Evolutionary conservation across 2,888 invertebrate genomes (phyloP).

Genomic region (Tanypteryx hageni): DNA sequence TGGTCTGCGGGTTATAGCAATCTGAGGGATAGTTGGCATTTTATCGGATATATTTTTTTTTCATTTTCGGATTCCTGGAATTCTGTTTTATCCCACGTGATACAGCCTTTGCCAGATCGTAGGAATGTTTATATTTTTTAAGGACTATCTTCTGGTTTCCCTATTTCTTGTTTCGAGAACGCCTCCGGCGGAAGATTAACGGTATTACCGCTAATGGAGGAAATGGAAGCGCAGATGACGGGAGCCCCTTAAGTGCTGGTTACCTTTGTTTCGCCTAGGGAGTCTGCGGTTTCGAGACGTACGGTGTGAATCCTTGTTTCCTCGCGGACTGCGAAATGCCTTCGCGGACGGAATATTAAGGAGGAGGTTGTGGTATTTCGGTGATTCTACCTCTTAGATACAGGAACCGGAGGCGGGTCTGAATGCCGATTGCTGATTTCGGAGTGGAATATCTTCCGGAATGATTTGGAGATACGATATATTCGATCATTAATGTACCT

Average conservation of each 20-base stretch:
- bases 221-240: not conserved
- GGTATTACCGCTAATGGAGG: not conserved
- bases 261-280: not conserved
- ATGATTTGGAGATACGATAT: too few species aligned
- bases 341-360: slow-evolving; percentile 48
- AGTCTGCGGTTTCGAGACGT: not conserved
- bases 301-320: not conserved
- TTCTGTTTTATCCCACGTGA: too few species aligned
- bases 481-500: too few species aligned
- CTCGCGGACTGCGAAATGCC: slow-evolving; percentile 22
- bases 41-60: too few species aligned
- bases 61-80: too few species aligned
- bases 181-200: not conserved
- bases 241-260: too few species aligned
- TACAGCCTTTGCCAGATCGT: too few species aligned
- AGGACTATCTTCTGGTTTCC: not conserved
- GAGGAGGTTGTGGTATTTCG: not conserved
- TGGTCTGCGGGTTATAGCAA: not conserved
- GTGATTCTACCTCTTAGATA: not conserved
- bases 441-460: too few species aligned
- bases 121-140: not conserved
- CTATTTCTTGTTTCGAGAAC: not conserved
- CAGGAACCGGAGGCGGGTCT: not conserved
- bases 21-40: too few species aligned
- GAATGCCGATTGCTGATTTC: not conserved